Evolutionary conservation across 1,140 invertebrate genomes (phyloP).

Genomic region (Drosophila tani): DNA sequence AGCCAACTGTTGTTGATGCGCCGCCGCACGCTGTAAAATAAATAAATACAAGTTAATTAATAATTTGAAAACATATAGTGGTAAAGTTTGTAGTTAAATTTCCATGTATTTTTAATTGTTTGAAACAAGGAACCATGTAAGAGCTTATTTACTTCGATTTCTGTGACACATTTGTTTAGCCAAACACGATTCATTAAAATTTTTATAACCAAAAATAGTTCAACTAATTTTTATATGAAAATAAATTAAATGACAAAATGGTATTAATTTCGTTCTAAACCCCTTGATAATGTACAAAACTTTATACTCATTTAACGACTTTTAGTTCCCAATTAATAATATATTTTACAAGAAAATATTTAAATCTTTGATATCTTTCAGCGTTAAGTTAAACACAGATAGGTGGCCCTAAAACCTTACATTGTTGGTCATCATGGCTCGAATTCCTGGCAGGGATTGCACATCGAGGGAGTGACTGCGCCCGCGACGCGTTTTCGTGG

Average conservation of each 20-base stretch:
- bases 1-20: constrained; percentile 87
- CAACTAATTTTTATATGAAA: too few species aligned
- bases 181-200: too few species aligned
- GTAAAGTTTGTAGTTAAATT: background rate
- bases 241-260: too few species aligned
- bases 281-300: too few species aligned
- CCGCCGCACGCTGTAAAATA: constrained; percentile 89
- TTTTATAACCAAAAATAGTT: too few species aligned
- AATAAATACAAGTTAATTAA: constrained; percentile 37
- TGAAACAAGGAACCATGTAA: too few species aligned
- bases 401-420: constrained; percentile 42
- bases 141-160: too few species aligned
- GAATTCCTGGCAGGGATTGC: constrained; percentile 90
- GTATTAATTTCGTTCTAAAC: too few species aligned
- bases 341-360: background rate
- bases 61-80: background rate
- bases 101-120: background rate
- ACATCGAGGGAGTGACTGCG: constrained; percentile 92
- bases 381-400: too few species aligned
- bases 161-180: too few species aligned
- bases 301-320: background rate
- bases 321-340: background rate
- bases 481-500: constrained; percentile 69
- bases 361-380: too few species aligned
- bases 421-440: constrained; percentile 80